Percentiles rank a stretch among this genome's conserved stretches.
These are phyloP conservation scores for Scytalopus superciliaris DNA, from an alignment of 2,113 vertebrate species.

Conservation along the genomic window DNA sequence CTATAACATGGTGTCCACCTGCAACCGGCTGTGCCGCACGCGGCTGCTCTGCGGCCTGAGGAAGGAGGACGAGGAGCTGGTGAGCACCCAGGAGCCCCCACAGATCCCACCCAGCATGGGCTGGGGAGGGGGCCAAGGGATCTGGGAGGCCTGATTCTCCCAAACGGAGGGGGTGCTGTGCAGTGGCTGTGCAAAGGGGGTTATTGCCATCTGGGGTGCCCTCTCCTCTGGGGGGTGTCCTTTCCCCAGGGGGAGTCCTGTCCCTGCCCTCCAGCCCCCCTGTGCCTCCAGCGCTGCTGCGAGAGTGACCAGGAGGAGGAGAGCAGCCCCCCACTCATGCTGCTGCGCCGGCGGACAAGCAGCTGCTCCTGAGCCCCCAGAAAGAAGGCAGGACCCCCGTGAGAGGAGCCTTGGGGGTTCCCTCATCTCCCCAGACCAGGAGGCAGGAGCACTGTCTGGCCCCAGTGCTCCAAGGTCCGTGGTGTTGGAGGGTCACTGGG, in stretches of 20 bases:
- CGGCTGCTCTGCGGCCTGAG: not conserved
- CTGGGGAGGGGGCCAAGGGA: not conserved
- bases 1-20: not conserved
- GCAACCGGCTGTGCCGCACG: not conserved
- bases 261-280: not conserved
- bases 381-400: not conserved
- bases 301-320: constrained; percentile 78
- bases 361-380: constrained; percentile 67
- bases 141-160: not conserved
- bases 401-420: not conserved
- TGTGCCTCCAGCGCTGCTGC: constrained; percentile 69
- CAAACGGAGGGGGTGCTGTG: not conserved
- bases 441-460: not conserved
- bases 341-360: constrained; percentile 72
- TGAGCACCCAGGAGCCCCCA: not conserved
- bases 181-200: not conserved
- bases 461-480: not conserved
- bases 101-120: not conserved
- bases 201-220: not conserved
- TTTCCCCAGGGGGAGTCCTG: not conserved
- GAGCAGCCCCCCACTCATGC: constrained; percentile 51
- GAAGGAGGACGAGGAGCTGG: not conserved
- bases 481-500: not conserved
- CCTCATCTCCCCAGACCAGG: not conserved
- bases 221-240: not conserved